Evolutionary conservation across 2,113 vertebrate genomes (phyloP).

Genomic region (Pungitius pungitius): DNA sequence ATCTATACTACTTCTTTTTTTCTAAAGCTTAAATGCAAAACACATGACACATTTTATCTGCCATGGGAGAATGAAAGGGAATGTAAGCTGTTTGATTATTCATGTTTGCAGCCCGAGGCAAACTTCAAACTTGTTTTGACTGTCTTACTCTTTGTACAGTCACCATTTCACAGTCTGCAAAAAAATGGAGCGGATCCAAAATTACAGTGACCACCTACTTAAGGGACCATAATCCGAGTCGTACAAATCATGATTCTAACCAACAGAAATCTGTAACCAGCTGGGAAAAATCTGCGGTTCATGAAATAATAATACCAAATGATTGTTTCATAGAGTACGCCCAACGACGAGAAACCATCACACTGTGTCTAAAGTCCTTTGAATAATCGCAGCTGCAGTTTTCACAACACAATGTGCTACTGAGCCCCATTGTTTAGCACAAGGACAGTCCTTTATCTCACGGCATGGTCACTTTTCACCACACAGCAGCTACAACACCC

Average conservation of each 20-base stretch:
- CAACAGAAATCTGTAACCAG: not conserved
- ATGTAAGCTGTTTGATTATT: slow-evolving; percentile 7
- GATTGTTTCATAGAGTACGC: not conserved
- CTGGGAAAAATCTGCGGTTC: not conserved
- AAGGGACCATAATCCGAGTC: not conserved
- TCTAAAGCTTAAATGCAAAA: not conserved
- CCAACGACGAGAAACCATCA: slow-evolving; percentile 8
- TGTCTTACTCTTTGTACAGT: slow-evolving; percentile 7
- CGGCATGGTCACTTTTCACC: slow-evolving; percentile 15
- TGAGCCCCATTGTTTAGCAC: slow-evolving; percentile 14
- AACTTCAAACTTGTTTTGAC: slow-evolving; percentile 2
- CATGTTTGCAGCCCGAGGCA: not conserved
- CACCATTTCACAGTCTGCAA: slow-evolving; percentile 12
- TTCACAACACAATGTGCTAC: not conserved
- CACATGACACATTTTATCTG: not conserved
- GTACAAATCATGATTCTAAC: not conserved
- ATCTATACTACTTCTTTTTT: not conserved
- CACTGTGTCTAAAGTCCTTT: slow-evolving; percentile 14
- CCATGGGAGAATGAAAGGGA: not conserved
- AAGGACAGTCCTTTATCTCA: slow-evolving; percentile 56
- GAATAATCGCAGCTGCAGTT: slow-evolving; percentile 28
- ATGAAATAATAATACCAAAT: not conserved
- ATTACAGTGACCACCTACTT: not conserved
- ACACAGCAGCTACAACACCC: slow-evolving; percentile 37
- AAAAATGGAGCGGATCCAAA: not conserved